phyloP scores from a whole-genome alignment of 1,140 invertebrate genomes.

The Camponotus pennsylvanicus region DNA sequence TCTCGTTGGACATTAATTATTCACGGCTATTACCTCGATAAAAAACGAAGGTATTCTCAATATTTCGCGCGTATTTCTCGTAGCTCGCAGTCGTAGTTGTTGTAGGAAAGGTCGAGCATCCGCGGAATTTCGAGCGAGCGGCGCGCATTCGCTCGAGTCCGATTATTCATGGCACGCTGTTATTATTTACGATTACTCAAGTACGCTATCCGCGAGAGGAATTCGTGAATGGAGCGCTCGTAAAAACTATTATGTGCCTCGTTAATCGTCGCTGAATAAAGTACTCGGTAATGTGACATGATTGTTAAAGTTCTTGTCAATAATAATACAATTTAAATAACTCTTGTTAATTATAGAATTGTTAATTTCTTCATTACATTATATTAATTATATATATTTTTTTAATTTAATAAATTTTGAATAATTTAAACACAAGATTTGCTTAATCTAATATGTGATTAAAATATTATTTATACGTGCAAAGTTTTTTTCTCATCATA shows the following conservation, averaged over 20 bases:
- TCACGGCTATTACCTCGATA: not conserved
- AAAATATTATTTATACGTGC: too few relatives aligned
- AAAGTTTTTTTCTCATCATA: too few relatives aligned
- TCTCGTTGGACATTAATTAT: slow-evolving; percentile 21
- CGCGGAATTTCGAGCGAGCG: slow-evolving; percentile 49
- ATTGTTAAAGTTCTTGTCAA: not conserved
- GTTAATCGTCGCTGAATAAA: slow-evolving; percentile 23
- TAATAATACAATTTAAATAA: not conserved
- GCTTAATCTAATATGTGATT: not conserved
- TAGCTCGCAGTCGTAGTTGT: not conserved
- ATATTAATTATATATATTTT: not conserved
- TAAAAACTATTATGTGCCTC: slow-evolving; percentile 5
- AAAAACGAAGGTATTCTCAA: slow-evolving; percentile 45
- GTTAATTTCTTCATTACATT: not conserved
- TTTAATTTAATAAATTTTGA: not conserved
- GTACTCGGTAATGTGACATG: not conserved
- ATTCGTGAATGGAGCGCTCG: slow-evolving; percentile 41
- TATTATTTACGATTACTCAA: slow-evolving; percentile 56
- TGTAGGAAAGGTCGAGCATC: slow-evolving; percentile 36
- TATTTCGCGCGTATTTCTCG: slow-evolving; percentile 39
- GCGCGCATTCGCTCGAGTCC: not conserved
- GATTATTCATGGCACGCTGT: slow-evolving; percentile 48
- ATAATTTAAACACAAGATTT: not conserved
- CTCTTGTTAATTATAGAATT: not conserved
- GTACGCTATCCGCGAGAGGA: slow-evolving; percentile 19